Evolutionary conservation across 1,140 invertebrate genomes (phyloP).

Genomic region (Plectrocnemia conspersa): DNA sequence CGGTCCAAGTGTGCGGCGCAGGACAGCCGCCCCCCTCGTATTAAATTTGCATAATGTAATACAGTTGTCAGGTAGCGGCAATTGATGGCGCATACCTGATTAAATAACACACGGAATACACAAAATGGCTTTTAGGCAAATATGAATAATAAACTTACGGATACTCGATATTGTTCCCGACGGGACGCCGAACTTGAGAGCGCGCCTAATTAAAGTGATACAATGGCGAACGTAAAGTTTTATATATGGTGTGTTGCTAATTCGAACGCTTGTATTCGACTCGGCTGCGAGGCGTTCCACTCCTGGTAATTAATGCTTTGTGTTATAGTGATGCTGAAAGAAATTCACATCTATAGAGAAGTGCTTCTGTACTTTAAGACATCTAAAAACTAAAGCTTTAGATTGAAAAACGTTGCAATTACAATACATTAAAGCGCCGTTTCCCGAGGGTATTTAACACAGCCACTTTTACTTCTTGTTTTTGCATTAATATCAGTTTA

Average conservation of each 20-base stretch:
- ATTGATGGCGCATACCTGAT: conserved; percentile 22
- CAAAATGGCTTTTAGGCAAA: conserved; percentile 20
- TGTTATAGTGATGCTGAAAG: no score
- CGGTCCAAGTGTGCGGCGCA: conserved; percentile 3
- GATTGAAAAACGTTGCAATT: no score
- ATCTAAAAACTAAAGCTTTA: no score
- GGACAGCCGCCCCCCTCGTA: conserved; percentile 6
- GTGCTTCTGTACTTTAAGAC: no score
- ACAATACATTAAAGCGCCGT: no score
- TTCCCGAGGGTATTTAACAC: no score
- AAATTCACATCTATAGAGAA: no score
- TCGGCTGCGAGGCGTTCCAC: not conserved
- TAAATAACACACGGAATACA: conserved; percentile 19
- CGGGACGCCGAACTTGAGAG: not conserved
- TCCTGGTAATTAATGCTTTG: no score
- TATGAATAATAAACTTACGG: conserved; percentile 3
- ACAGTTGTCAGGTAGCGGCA: conserved; percentile 18
- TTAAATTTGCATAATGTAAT: conserved; percentile 23
- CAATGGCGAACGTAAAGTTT: not conserved
- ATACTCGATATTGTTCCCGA: conserved; percentile 6
- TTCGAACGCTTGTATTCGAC: not conserved
- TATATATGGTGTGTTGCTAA: not conserved
- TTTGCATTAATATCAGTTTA: no score
- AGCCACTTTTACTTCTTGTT: no score
- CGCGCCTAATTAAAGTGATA: not conserved